Percentiles rank a stretch among this genome's conserved stretches.
Evolutionary conservation across 2,797 vertebrate species (phyloP).

Genomic region (Megalops cyprinoides): DNA sequence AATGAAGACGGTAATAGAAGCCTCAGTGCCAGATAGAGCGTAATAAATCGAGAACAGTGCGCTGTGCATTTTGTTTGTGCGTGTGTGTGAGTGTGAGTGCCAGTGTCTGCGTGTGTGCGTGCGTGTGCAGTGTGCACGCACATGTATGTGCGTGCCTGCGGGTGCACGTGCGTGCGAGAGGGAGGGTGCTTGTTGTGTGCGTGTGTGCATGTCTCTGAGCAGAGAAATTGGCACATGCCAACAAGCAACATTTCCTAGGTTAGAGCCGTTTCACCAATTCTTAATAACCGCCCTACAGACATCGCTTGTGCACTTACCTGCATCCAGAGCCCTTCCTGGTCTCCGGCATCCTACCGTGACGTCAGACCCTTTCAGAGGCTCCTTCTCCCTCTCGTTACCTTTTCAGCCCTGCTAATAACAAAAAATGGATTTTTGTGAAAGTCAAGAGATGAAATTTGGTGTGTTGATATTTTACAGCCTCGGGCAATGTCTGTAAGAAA

Average conservation of each 20-base stretch:
- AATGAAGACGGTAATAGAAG: slow-evolving; percentile 69
- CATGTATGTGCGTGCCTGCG: slow-evolving; percentile 31
- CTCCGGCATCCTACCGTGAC: background rate
- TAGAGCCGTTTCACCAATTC: slow-evolving; percentile 63
- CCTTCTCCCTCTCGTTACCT: background rate
- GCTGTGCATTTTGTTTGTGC: slow-evolving; percentile 35
- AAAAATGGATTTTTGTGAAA: background rate
- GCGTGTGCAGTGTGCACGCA: background rate
- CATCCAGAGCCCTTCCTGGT: slow-evolving; percentile 19
- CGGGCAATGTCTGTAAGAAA: no score
- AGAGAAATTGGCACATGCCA: slow-evolving; percentile 66
- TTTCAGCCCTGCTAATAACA: background rate
- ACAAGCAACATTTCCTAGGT: slow-evolving; percentile 70
- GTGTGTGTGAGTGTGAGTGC: slow-evolving; percentile 9
- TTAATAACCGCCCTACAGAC: slow-evolving; percentile 72
- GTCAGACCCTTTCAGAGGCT: background rate
- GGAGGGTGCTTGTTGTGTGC: slow-evolving; percentile 26
- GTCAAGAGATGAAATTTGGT: background rate
- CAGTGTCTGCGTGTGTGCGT: slow-evolving; percentile 16
- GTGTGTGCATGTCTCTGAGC: slow-evolving; percentile 23
- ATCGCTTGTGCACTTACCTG: slow-evolving; percentile 59
- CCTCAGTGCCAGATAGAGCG: slow-evolving; percentile 60
- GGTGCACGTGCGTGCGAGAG: background rate
- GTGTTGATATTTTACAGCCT: background rate
- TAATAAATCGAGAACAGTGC: slow-evolving; percentile 65